Evolutionary conservation across 1,140 invertebrate species (phyloP).

Genomic region (Asbolus verrucosus): DNA sequence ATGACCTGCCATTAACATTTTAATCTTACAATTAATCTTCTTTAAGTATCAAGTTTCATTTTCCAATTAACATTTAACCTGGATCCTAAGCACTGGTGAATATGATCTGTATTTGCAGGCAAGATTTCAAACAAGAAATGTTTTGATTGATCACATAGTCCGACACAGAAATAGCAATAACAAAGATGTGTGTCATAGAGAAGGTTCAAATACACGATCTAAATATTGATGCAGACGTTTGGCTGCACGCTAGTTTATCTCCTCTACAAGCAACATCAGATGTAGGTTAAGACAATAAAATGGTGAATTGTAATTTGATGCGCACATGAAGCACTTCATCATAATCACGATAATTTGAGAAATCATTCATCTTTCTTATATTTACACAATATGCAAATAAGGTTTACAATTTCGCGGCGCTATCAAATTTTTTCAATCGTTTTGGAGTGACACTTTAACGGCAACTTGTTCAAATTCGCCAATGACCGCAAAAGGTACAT

Average conservation of each 20-base stretch:
- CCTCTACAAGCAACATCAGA: neutral
- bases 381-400: no score
- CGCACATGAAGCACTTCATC: neutral
- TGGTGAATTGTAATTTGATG: neutral
- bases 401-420: no score
- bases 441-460: no score
- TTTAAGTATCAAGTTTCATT: conserved; percentile 10
- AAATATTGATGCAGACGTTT: conserved; percentile 1
- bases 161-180: no score
- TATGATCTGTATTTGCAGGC: no score
- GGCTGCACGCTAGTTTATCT: neutral
- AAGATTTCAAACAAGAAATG: neutral
- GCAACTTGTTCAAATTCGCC: no score
- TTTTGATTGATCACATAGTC: neutral
- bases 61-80: conserved; percentile 11
- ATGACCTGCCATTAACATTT: conserved; percentile 23
- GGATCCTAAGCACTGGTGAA: no score
- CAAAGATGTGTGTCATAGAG: no score
- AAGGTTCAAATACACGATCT: no score
- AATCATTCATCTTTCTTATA: neutral
- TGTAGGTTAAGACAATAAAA: conserved; percentile 8
- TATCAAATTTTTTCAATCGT: no score
- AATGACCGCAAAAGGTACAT: no score
- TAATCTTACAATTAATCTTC: conserved; percentile 18
- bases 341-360: neutral